Base-by-base conservation (phyloP, 1,140 invertebrate species). In the Trachelipus rathkii region DNA sequence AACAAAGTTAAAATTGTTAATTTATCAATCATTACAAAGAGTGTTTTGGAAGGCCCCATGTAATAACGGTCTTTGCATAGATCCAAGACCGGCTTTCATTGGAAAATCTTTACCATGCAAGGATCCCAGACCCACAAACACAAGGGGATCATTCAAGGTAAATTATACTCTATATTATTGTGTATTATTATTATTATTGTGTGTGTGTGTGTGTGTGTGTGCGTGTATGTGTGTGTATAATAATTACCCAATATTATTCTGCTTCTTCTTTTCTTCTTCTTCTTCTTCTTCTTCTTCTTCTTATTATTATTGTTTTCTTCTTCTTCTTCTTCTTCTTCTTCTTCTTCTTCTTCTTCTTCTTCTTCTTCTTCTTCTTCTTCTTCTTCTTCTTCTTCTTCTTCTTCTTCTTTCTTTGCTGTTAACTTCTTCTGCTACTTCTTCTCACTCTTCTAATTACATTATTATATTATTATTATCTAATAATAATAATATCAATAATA, bases 1-100 rank as follows among this genome's bases (percentile, higher is more conserved):
- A 33, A 33, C 6, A 33, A 33, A 33, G 6, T 33, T 33, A 33
- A 33, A 33, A 6, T 33, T 33, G 6, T 33, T 33, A 33, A 33
- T 33, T 33, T 33, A 33, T 33, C 23, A 3, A 21, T 15, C 10
- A 19, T n/a, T 19, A 21, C 68, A 10, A 10, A 90, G 90, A 93
- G 93, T 44, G 92, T 95, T 2, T 84, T 95, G 19, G 92, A 95
- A 82, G 93, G 93, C n/a, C n/a, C n/a, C n/a, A 13, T 94, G 95
- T 85, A 94, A 94, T 85, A 91, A 94, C 93, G 0, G 92, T 94
- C 15, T 94, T 94, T 83, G 93, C 93, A 0, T 95, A 95, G 93
- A 93, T 0, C 93, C n/a, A n/a, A 95, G 85, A 95, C 93, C 0
- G 93, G 93, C 0, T 94, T 92, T n/a, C n/a, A n/a, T n/a, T 82